Percentiles rank a stretch among this genome's conserved stretches.
These are phyloP conservation scores for Cassiopea andromeda DNA, from an alignment of 30 jellyfish, hydroid and myxozoan species.

Conservation along the genomic window DNA sequence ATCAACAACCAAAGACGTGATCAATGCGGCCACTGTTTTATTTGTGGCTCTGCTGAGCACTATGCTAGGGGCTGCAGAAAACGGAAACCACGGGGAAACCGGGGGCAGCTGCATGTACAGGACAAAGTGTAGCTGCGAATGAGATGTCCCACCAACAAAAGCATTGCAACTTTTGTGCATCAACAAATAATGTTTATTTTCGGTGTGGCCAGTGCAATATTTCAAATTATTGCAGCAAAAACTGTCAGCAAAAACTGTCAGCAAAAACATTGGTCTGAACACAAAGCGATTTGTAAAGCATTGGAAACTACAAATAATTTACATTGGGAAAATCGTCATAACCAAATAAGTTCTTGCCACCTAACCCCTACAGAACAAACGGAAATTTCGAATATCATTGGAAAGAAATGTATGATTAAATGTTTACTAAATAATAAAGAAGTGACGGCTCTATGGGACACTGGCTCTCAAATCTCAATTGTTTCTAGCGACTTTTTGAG, in stretches of 20 bases:
- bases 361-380: slow-evolving; percentile 52
- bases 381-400: slow-evolving; percentile 35
- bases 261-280: slow-evolving; percentile 74
- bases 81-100: slow-evolving; percentile 67
- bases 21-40: background rate
- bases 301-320: slow-evolving; percentile 9
- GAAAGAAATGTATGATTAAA: slow-evolving; percentile 55
- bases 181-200: background rate
- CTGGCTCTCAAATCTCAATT: slow-evolving; percentile 72
- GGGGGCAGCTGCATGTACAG: slow-evolving; percentile 54
- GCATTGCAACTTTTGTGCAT: slow-evolving; percentile 12
- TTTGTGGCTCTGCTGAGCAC: slow-evolving; percentile 17
- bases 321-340: background rate
- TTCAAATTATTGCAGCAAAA: slow-evolving; percentile 52
- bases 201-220: slow-evolving; percentile 53
- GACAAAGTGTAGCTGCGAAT: slow-evolving; percentile 50
- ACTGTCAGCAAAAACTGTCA: slow-evolving; percentile 49
- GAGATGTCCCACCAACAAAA: slow-evolving; percentile 27
- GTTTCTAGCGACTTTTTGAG: slow-evolving; percentile 24
- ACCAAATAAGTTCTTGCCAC: slow-evolving; percentile 30
- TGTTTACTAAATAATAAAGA: slow-evolving; percentile 47
- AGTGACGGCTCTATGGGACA: slow-evolving; percentile 54
- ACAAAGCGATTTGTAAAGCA: slow-evolving; percentile 44
- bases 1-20: background rate
- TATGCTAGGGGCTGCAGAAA: slow-evolving; percentile 69